phyloP scores from a whole-genome alignment of 2,797 vertebrate genomes.

The Gallinago stenura region DNA sequence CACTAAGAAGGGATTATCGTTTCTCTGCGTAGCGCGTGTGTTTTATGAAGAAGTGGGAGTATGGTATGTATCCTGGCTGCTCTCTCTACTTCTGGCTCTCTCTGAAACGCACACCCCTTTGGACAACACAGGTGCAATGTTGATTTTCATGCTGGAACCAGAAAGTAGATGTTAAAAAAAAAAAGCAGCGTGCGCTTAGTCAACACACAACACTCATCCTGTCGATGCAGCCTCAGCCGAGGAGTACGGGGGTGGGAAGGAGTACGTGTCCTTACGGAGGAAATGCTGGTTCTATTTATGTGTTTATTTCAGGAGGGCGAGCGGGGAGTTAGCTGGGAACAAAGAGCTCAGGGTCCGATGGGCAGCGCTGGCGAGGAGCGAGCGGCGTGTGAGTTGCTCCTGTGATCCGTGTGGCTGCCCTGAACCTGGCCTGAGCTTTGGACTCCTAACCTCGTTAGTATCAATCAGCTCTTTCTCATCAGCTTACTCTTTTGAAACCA shows the following conservation, averaged over 20 bases:
- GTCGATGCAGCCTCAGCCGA: not conserved
- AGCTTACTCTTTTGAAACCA: not conserved
- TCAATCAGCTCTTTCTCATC: not conserved
- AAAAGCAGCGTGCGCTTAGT: not conserved
- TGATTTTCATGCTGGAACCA: constrained; percentile 48
- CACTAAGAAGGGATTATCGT: constrained; percentile 79
- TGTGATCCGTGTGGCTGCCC: not conserved
- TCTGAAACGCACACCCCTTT: constrained; percentile 3
- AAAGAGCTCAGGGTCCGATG: not conserved
- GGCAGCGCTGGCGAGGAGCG: not conserved
- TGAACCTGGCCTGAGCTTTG: not conserved
- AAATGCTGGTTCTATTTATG: not conserved
- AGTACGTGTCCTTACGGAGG: not conserved
- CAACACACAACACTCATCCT: not conserved
- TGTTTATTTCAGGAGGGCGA: not conserved
- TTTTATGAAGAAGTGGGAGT: constrained; percentile 35
- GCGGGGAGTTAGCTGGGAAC: not conserved
- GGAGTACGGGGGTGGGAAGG: not conserved
- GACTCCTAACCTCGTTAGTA: constrained; percentile 1
- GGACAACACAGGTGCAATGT: constrained; percentile 24
- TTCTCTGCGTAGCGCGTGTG: constrained; percentile 30
- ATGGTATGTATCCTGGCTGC: not conserved
- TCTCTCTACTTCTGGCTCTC: not conserved
- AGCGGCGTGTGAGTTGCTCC: fast-evolving
- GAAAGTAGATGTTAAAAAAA: not conserved